These are phyloP conservation scores for Steinernema carpocapsae DNA, from an alignment of 2,888 invertebrate species.

Conservation along the genomic window DNA sequence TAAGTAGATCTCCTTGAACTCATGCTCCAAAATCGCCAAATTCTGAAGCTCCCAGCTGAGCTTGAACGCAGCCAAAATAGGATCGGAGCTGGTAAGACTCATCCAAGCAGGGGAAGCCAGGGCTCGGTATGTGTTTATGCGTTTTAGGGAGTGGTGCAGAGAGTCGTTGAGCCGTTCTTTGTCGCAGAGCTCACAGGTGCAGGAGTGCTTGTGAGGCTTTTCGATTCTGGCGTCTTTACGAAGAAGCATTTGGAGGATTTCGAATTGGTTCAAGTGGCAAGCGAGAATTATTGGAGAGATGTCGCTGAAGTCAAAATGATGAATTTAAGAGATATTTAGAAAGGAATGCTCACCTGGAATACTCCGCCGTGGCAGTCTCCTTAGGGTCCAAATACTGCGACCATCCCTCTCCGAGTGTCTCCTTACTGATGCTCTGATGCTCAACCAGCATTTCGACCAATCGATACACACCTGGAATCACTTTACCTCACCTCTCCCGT, in stretches of 20 bases:
- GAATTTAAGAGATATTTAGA: not conserved
- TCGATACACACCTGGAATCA: constrained; percentile 71
- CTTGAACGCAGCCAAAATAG: constrained; percentile 73
- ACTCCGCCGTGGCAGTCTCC: constrained; percentile 72
- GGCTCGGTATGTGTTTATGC: constrained; percentile 72
- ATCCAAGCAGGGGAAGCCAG: constrained; percentile 74
- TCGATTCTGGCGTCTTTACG: constrained; percentile 68
- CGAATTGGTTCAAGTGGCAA: constrained; percentile 72
- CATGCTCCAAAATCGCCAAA: constrained; percentile 72
- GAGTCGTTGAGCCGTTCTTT: constrained; percentile 71
- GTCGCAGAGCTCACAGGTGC: constrained; percentile 68
- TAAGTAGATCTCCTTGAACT: constrained; percentile 72
- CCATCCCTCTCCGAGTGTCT: constrained; percentile 74
- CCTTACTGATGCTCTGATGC: constrained; percentile 70
- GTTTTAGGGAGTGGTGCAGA: constrained; percentile 72
- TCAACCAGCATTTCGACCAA: constrained; percentile 74
- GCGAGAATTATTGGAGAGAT: constrained; percentile 66
- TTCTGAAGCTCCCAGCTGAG: constrained; percentile 72
- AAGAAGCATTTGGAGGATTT: constrained; percentile 73
- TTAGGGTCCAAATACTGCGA: constrained; percentile 68
- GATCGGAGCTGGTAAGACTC: constrained; percentile 73
- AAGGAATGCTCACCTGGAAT: constrained; percentile 67
- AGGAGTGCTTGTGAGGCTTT: constrained; percentile 57
- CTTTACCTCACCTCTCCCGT: not conserved
- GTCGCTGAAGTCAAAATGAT: constrained; percentile 52